A percentile compares a stretch with the other conserved stretches of the same genome.
Conservation (phyloP, 1,140 invertebrate genomes). For the Rhopalosiphum maidis region DNA sequence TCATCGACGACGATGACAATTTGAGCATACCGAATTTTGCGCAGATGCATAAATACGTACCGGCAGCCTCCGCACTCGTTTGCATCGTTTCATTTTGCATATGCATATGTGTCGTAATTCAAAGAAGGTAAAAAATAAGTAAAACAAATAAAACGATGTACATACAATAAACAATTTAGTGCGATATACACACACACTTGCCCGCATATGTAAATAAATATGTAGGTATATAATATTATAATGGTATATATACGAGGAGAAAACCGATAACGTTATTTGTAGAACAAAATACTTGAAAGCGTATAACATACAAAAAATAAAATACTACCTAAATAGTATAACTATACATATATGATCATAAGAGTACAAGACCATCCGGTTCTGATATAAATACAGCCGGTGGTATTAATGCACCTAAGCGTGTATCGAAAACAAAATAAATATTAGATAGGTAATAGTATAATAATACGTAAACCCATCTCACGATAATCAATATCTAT, state of each 20-base stretch:
- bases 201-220: neutral
- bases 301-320: neutral
- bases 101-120: slow-evolving; percentile 39
- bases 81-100: slow-evolving; percentile 40
- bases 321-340: neutral
- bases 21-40: slow-evolving; percentile 19
- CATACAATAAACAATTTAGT: neutral
- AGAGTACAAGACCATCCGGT: neutral
- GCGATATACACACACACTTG: neutral
- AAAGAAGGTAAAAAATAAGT: slow-evolving; percentile 26
- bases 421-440: slow-evolving; percentile 12
- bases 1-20: neutral
- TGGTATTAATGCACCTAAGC: neutral
- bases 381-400: neutral
- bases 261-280: neutral
- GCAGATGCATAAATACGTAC: slow-evolving; percentile 49
- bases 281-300: neutral
- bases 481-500: no score
- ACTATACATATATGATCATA: neutral
- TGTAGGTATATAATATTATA: neutral
- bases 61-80: slow-evolving; percentile 3
- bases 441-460: neutral
- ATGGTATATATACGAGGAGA: no score
- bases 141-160: neutral
- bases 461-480: no score